Base-by-base conservation (phyloP, 2,113 vertebrate species). In the Lasiurus borealis region DNA sequence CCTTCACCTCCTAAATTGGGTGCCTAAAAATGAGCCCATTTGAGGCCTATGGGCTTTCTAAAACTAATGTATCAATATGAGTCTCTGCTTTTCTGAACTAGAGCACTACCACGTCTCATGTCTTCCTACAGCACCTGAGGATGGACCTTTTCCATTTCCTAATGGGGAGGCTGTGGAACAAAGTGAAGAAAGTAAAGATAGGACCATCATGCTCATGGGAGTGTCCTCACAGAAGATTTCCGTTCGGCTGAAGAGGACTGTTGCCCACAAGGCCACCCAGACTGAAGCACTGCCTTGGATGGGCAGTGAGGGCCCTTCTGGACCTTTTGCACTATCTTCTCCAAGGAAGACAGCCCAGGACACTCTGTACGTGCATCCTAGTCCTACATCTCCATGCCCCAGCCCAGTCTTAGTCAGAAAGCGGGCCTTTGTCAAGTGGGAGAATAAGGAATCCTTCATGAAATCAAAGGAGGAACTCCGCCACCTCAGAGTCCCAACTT, bases 381-480 rank as follows among this genome's bases (percentile, higher is more conserved):
- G 98, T n/a, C 92, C 97, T 19, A 64, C 98, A 2, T 97, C 98
- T 19, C 90, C 98, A 2, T 99, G 99, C 73, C 99, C 99, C 80
- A 99, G 99, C 97, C 99, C 99, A 1, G 50, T 99, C 89, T 98
- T 99, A 34, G 97, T 98, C 89, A 98, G 99, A 66, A 99, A 98
- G 97, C 98, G 99, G 80, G 98, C 99, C 0, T 99, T 99, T 89
- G 99, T 98, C 96, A 99, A 99, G 97, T 99, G 99, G 99, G 99
- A 99, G 95, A 99, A 99, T 98, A 98, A 99, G 96, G 99, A 98
- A 12, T 99, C 98, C 66, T 95, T 98, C 91, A 98, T 98, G 31
- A 99, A 98, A 62, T 97, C 96, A 8, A 99, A 98, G 96, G 98
- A 99, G 73, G 98, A 99, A 50, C 95, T 97, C 71, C 98, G 97